Base-by-base conservation (phyloP, 2,888 invertebrate species). In the Magallana nippona region DNA sequence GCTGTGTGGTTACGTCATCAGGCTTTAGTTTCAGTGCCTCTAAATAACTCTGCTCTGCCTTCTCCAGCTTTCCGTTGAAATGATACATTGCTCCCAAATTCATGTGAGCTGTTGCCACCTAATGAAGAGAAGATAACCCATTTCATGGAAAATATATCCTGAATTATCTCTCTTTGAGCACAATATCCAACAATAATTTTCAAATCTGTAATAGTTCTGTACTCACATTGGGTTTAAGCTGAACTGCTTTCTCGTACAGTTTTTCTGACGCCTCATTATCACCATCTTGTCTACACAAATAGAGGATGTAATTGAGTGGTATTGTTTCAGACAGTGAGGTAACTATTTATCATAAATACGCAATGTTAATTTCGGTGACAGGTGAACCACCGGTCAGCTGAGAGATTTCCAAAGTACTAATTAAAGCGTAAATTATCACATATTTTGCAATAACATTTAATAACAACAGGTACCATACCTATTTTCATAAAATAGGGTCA, bases 31-130 rank as follows among this genome's bases (percentile, higher is more conserved):
- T 95, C 84, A 99, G 95, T 0, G 98, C 98, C 92, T 96, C 96
- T 89, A 96, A 95, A 94, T 99, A 99, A 85, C 97, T 97, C 19
- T 96, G 95, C 78, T 98, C 97, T 0, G 99, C 99, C 88, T 98
- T 97, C 55, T 95, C 95, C 91, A 97, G 97, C 94, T 98, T 98
- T 44, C 98, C 98, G 94, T 98, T 97, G 89, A 98, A 95, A 95
- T 99, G 98, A 85, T 98, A 95, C 93, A 99, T 98, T 84, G 98
- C 98, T 44, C 98, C 99, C 84, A 98, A 95, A 94, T 99, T 98
- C 92, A 98, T 98, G 95, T 98, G 98, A 85, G 97, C 97, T 89
- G 97, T 96, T 0, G 98, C 97, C 92, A 98, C 97, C 96, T 97
- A 95, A 0, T 95, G 95, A 88, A 78, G 19, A 32, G 15, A 71